Evolutionary conservation across 2,113 vertebrate species (phyloP), one percentile per base, ranked within the genome.

Genomic region (Acrocephalus kingi): DNA sequence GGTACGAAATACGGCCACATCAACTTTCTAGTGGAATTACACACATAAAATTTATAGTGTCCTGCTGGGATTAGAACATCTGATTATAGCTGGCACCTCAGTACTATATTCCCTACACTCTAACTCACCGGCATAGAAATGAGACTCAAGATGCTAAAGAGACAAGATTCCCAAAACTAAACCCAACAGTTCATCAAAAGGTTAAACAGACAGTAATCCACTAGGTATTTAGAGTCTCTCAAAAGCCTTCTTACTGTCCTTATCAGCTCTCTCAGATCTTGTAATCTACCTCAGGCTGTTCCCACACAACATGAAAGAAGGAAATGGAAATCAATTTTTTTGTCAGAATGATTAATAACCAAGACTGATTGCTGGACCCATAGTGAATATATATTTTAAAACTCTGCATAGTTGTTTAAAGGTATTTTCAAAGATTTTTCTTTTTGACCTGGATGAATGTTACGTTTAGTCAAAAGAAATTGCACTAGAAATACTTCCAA

Each of bases 311-410:
- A 67, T 74, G 82, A 93, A 94, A 90, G 81, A 78, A 83, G 55
- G 79, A 96, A 96, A 93, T 63, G 18, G 90, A 93, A 96, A 94
- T 90, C 74, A 91, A 48, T 94, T 39, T 62, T 59, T 96, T 95
- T 74, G 71, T 84, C 82, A 80, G 52, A 55, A 71, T 93, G 78
- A 94, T 87, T 94, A 90, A 95, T 95, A 96, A 77, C 81, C 46
- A 69, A 58, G 78, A 43, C 67, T 87, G 74, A 85, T 89, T 73
- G 55, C 39, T 85, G 74, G 27, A 80, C 19, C 59, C 35, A 85
- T 66, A 46, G 51, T 76, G 41, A 87, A 33, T 66, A 76, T 76
- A 7, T 72, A 72, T 73, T 89, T 89, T 79, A 24, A 90, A 82
- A 90, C 27, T 56, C 35, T 39, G 58, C 90, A 33, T 48, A 79